phyloP scores from a whole-genome alignment of 1,140 invertebrate genomes.

The Araneus ventricosus region DNA sequence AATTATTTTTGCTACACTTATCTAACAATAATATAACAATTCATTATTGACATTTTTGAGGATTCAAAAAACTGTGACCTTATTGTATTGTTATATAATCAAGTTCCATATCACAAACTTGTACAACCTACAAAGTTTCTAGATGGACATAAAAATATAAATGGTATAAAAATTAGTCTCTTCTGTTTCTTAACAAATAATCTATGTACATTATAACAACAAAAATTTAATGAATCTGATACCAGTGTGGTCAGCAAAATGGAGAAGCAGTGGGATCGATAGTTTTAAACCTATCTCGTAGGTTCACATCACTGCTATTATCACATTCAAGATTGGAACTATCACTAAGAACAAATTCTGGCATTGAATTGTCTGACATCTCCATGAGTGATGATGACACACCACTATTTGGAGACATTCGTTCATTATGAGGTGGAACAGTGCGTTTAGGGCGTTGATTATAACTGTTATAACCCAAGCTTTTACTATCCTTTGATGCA shows the following conservation, averaged over 20 bases:
- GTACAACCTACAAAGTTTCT: neutral
- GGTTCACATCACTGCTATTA: constrained; percentile 69
- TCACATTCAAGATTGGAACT: constrained; percentile 70
- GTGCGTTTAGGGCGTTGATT: constrained; percentile 64
- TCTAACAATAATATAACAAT: neutral
- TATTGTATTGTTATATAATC: neutral
- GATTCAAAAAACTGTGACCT: constrained; percentile 1
- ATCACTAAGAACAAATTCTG: constrained; percentile 60
- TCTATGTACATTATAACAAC: constrained; percentile 2
- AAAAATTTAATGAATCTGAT: neutral
- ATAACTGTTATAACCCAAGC: constrained; percentile 66
- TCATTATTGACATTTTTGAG: neutral
- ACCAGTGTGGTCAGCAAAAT: constrained; percentile 57
- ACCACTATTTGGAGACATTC: neutral
- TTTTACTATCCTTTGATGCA: constrained; percentile 13
- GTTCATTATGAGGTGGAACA: neutral
- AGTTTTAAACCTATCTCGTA: constrained; percentile 75
- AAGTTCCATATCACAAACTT: constrained; percentile 12
- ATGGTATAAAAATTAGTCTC: constrained; percentile 20
- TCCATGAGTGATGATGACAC: neutral
- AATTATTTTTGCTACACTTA: neutral
- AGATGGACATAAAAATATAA: constrained; percentile 22
- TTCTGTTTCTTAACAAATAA: constrained; percentile 4
- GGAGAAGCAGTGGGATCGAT: constrained; percentile 75
- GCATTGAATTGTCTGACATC: constrained; percentile 15